Base-by-base conservation (phyloP, 1,140 invertebrate species). In the Temnothorax curvispinosus region DNA sequence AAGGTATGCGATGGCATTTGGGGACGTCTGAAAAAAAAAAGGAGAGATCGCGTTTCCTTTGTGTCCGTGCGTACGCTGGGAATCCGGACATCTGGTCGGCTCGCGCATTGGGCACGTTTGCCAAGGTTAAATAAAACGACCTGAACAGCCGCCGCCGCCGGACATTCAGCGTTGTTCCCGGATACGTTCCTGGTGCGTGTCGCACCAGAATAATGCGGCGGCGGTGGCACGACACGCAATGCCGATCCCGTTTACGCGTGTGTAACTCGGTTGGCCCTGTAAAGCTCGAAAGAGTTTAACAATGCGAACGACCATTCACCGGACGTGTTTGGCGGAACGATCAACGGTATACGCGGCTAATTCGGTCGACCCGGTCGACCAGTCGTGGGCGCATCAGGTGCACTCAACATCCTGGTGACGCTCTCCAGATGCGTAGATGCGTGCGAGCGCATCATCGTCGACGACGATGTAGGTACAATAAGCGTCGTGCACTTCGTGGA, bases 291-390 rank as follows among this genome's bases (percentile, higher is more conserved):
- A 35, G 72, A 50, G 47, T 64, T 77, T 77, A 65, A 85, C 82
- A 77, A 85, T 85, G 15, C 56, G 44, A 77, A 3, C 56, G 50
- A 32, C 71, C 72, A 64, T 85, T 85, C 82, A 85, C 72, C 82
- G 82, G 72, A 85, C 44, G 21, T 56, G 60, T 44, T 74, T 27
- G 77, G 47, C 32, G n/a, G 56, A 56, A 32, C 69, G 80, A 69
- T 84, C 27, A 27, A 27, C 27, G 27, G 27, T 27, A 60, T 27
- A 60, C 41, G 32, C 38, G 15, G 58, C 35, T 78, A 78, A 85
- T 65, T 54, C 74, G 47, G 0, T 54, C 52, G 15, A 27, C 8
- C 44, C 18, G 71, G 54, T 27, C 52, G 47, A 50, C 7, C 65
- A 52, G n/a, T 62, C 81, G 64, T 32, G 56, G 50, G 27, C 21